Evolutionary conservation across 2,888 invertebrate genomes (phyloP).

Genomic region (Blera fallax): DNA sequence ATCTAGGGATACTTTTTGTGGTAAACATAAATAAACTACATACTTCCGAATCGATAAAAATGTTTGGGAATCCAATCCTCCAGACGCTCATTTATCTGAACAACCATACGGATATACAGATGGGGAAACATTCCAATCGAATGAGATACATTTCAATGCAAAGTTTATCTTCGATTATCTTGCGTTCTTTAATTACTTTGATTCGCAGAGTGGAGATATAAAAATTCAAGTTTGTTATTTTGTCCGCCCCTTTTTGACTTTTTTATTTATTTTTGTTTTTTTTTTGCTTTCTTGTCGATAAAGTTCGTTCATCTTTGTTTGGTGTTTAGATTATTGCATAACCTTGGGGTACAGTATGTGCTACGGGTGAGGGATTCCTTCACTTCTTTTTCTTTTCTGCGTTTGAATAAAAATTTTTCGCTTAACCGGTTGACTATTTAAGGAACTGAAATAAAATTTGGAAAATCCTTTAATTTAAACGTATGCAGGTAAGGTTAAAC

Average conservation of each 20-base stretch:
- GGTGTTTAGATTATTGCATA: constrained; percentile 19
- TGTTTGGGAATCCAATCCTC: background rate
- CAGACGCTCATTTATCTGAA: background rate
- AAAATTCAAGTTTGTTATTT: background rate
- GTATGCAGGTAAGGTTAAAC: too few species aligned
- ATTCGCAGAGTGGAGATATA: background rate
- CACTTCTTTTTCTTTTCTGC: too few species aligned
- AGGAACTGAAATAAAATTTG: too few species aligned
- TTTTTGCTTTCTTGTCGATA: constrained; percentile 2
- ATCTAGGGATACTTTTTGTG: background rate
- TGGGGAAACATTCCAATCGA: background rate
- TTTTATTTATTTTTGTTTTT: background rate
- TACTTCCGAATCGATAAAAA: background rate
- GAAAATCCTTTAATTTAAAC: too few species aligned
- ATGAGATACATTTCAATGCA: constrained; percentile 22
- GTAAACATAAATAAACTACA: background rate
- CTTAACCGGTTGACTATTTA: too few species aligned
- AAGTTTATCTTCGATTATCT: constrained; percentile 21
- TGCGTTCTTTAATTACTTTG: constrained; percentile 21
- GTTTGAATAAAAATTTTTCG: too few species aligned
- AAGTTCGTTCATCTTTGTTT: constrained; percentile 42
- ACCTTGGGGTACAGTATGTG: constrained; percentile 8
- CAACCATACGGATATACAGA: background rate
- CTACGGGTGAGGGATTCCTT: background rate
- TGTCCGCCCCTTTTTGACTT: background rate